Conservation (phyloP, 2,113 vertebrate genomes). For the rabbit (Oryctolagus cuniculus) region mOryCun1.1 NC_091438.1:8616001-8616500, state of each 20-base stretch:
- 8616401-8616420: not conserved
- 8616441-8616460: not conserved
- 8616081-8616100: not conserved
- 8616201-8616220: not conserved
- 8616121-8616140: not conserved
- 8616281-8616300: not conserved
- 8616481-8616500: not conserved
- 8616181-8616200: not conserved
- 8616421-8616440: not conserved
- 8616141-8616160: not conserved
- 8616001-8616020: not conserved
- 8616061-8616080: fast-evolving
- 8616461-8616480: not conserved
- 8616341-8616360: not conserved
- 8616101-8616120: not conserved
- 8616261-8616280: not conserved
- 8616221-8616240: not conserved
- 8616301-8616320: not conserved
- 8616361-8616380: not conserved
- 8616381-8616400: not conserved
- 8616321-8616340: not conserved
- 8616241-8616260: not conserved
- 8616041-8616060: not conserved
- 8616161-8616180: conserved; percentile 15
- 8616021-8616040: not conserved